These are phyloP conservation scores for Aegithalos caudatus DNA, from an alignment of 2,113 vertebrate species.

Conservation along the genomic window DNA sequence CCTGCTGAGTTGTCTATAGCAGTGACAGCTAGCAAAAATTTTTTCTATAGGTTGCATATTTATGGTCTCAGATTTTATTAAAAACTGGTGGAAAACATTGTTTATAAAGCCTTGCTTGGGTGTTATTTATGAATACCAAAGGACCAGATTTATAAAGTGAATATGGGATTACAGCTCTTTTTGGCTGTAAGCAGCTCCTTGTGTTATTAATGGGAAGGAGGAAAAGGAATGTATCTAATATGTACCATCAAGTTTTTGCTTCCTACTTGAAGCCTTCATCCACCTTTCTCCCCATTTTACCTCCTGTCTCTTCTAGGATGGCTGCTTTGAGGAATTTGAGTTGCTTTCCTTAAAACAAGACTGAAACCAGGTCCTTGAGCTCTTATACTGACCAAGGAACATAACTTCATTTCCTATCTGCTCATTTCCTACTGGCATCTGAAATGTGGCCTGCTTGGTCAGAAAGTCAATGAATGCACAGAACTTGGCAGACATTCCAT, in stretches of 20 bases:
- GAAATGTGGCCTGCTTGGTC: neutral
- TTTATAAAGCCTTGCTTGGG: neutral
- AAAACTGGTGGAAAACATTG: neutral
- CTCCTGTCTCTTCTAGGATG: neutral
- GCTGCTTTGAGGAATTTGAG: neutral
- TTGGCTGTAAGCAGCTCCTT: neutral
- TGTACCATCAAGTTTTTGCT: neutral
- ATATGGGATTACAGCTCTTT: neutral
- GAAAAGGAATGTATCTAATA: neutral
- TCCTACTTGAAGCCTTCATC: neutral
- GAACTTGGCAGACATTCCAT: neutral
- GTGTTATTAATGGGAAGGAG: neutral
- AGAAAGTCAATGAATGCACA: accelerated
- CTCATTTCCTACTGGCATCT: neutral
- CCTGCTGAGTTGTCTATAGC: neutral
- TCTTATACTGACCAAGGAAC: neutral
- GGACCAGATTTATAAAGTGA: neutral
- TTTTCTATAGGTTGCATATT: neutral
- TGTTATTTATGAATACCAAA: neutral
- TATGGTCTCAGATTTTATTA: neutral
- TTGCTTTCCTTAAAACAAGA: neutral
- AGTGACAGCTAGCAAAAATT: neutral
- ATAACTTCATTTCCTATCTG: neutral
- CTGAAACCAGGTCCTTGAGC: neutral
- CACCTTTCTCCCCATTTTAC: neutral